Percentiles rank a stretch among this genome's conserved stretches.
Conservation (phyloP, 2,113 vertebrate species). For the Phrynosoma platyrhinos region DNA sequence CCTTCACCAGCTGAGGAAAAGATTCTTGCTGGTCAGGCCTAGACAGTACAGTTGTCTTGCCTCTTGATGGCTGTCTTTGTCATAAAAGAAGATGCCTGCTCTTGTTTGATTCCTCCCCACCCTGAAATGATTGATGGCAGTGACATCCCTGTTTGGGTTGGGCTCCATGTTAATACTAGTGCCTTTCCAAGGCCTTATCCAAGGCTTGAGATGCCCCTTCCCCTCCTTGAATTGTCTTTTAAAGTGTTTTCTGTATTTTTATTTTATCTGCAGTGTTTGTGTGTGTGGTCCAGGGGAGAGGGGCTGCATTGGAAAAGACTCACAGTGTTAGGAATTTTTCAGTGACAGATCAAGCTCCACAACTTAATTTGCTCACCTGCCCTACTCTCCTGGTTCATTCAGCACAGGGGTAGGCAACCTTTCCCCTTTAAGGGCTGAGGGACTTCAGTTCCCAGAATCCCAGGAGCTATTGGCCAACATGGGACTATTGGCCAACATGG, state of each 20-base stretch:
- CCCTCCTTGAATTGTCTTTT: not conserved
- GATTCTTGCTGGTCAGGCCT: constrained; percentile 19
- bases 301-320: constrained; percentile 33
- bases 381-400: not conserved
- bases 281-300: not conserved
- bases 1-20: rapidly evolving
- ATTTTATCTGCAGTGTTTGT: constrained; percentile 55
- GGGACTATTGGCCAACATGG: too few relatives aligned
- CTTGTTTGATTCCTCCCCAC: constrained; percentile 33
- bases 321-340: constrained; percentile 57
- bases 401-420: not conserved
- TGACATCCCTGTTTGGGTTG: not conserved
- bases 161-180: constrained; percentile 32
- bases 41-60: constrained; percentile 32
- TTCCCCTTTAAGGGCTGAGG: too few relatives aligned
- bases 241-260: constrained; percentile 22
- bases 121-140: constrained; percentile 16
- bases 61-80: not conserved
- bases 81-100: constrained; percentile 38
- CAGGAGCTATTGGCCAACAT: too few relatives aligned
- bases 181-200: constrained; percentile 37
- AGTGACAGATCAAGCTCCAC: constrained; percentile 38
- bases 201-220: not conserved
- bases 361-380: constrained; percentile 51
- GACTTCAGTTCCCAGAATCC: too few relatives aligned